Evolutionary conservation across 2,888 invertebrate genomes (phyloP).

Genomic region (Tipula unca): DNA sequence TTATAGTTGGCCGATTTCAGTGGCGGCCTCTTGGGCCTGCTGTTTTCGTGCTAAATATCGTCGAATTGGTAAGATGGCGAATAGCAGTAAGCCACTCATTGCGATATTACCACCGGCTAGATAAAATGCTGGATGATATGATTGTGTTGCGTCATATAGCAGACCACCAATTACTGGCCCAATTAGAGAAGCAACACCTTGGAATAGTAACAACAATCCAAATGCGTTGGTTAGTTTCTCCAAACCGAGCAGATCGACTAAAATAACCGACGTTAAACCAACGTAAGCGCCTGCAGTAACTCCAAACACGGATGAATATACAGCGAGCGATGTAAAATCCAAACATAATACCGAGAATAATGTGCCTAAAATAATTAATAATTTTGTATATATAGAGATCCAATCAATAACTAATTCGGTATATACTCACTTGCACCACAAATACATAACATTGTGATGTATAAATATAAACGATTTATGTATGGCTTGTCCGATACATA

Average conservation of each 20-base stretch:
- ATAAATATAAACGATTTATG: conserved; percentile 83
- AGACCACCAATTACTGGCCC: conserved; percentile 93
- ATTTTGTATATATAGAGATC: conserved; percentile 20
- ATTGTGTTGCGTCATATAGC: conserved; percentile 65
- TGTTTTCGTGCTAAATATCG: conserved; percentile 36
- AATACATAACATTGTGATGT: conserved; percentile 77
- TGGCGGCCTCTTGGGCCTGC: background rate
- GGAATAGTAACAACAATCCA: conserved; percentile 83
- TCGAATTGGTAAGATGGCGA: conserved; percentile 67
- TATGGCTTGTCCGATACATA: conserved; percentile 82
- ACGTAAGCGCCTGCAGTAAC: conserved; percentile 93
- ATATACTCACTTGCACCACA: conserved; percentile 72
- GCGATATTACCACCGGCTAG: conserved; percentile 81
- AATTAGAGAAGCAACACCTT: conserved; percentile 85
- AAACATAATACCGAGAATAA: conserved; percentile 66
- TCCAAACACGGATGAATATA: conserved; percentile 76
- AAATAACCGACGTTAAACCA: conserved; percentile 89
- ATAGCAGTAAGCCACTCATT: conserved; percentile 80
- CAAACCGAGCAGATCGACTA: conserved; percentile 89
- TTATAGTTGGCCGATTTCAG: background rate
- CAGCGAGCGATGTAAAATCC: conserved; percentile 61
- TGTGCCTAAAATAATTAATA: conserved; percentile 53
- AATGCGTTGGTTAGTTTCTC: conserved; percentile 93
- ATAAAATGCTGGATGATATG: conserved; percentile 82
- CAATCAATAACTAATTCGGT: background rate